phyloP scores from a whole-genome alignment of 2,888 invertebrate species.

The Cremastinae sp. region DNA sequence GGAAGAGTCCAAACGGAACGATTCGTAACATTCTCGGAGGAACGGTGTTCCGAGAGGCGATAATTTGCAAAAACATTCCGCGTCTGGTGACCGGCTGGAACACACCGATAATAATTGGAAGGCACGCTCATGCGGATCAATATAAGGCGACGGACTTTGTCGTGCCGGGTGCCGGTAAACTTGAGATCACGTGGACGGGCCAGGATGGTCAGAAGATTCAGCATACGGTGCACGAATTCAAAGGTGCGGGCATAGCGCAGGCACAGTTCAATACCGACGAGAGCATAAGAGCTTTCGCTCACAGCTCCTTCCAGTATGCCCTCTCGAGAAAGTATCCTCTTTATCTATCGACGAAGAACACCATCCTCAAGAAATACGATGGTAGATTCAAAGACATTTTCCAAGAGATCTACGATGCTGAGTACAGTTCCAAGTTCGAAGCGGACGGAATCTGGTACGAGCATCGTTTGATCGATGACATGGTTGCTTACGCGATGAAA shows the following conservation, averaged over 20 bases:
- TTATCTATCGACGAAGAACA: constrained; percentile 98
- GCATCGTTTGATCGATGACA: constrained; percentile 98
- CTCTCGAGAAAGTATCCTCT: constrained; percentile 92
- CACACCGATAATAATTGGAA: constrained; percentile 98
- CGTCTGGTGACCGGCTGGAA: constrained; percentile 97
- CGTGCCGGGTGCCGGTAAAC: constrained; percentile 93
- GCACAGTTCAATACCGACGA: constrained; percentile 98
- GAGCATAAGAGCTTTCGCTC: constrained; percentile 96
- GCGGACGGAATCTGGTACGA: constrained; percentile 97
- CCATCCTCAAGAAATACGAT: constrained; percentile 97
- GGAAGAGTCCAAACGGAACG: constrained; percentile 95
- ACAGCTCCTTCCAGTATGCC: constrained; percentile 95
- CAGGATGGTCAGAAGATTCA: constrained; percentile 84
- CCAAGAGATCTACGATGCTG: constrained; percentile 94
- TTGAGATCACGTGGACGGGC: constrained; percentile 92
- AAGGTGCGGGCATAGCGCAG: constrained; percentile 94
- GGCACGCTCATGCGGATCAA: constrained; percentile 99
- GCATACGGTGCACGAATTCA: constrained; percentile 91
- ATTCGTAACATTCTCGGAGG: constrained; percentile 93
- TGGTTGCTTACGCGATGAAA: constrained; percentile 99
- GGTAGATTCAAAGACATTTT: constrained; percentile 98
- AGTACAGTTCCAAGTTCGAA: constrained; percentile 93
- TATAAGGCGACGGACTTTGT: constrained; percentile 98
- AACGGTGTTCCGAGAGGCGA: constrained; percentile 92
- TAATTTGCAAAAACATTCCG: constrained; percentile 96